Percentiles rank a stretch among this genome's conserved stretches.
These are phyloP conservation scores for Camelus dromedarius DNA, from an alignment of 2,113 vertebrate genomes.

Conservation along the genomic window DNA sequence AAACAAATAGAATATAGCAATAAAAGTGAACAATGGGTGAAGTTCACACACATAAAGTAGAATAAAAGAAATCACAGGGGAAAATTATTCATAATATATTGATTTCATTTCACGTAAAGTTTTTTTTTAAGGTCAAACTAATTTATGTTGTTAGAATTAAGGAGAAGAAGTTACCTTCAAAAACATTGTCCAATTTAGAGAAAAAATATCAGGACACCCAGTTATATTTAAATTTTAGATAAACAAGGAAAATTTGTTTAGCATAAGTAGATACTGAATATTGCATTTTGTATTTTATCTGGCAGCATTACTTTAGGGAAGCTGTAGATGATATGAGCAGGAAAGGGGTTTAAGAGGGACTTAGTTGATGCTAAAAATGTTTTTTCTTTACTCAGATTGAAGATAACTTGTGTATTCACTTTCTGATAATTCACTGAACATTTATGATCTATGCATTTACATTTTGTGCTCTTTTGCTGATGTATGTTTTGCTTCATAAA, in stretches of 20 bases:
- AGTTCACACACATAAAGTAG: background rate
- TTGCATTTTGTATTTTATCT: background rate
- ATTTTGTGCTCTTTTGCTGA: background rate
- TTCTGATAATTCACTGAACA: background rate
- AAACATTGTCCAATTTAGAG: background rate
- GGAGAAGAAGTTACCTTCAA: background rate
- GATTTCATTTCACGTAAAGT: background rate
- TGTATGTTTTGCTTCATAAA: background rate
- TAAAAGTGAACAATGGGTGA: background rate
- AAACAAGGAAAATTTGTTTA: background rate
- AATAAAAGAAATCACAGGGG: background rate
- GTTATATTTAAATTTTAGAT: background rate
- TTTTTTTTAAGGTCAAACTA: background rate
- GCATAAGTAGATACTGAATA: background rate
- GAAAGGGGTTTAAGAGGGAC: background rate
- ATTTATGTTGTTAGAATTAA: slow-evolving; percentile 9
- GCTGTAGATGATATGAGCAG: background rate
- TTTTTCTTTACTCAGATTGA: background rate
- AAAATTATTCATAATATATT: background rate
- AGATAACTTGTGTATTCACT: background rate
- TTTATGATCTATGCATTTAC: background rate
- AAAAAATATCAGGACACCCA: background rate
- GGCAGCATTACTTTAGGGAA: background rate
- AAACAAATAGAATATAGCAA: background rate
- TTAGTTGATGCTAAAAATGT: background rate